These are phyloP conservation scores for Macrophya annulata DNA, from an alignment of 2,888 invertebrate species.

Conservation along the genomic window DNA sequence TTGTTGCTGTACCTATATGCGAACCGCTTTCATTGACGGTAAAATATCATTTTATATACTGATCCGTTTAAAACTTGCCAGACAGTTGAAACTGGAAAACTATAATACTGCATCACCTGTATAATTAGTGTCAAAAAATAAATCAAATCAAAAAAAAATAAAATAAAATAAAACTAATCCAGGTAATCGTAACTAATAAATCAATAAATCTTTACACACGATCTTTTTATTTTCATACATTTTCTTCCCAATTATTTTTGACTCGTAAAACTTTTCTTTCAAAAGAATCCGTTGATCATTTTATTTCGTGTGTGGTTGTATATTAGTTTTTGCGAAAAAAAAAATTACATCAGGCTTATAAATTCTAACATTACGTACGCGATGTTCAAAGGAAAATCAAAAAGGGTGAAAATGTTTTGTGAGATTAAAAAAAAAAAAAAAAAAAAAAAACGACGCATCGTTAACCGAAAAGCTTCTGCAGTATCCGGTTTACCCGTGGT, in stretches of 20 bases:
- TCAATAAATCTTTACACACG: neutral
- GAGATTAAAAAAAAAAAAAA: no score
- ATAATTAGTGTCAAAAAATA: neutral
- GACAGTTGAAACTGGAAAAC: neutral
- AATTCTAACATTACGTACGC: neutral
- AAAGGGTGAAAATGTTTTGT: neutral
- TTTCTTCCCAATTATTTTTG: no score
- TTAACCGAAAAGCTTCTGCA: conserved; percentile 16
- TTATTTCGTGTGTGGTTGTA: no score
- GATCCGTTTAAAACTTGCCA: conserved; percentile 50
- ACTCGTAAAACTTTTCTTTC: no score
- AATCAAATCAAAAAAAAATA: neutral
- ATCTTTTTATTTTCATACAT: no score
- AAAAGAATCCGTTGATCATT: no score
- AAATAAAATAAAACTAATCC: neutral
- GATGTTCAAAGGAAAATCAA: neutral
- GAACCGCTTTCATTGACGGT: conserved; percentile 37
- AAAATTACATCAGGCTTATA: conserved; percentile 2
- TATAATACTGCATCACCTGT: neutral
- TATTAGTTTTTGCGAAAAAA: neutral
- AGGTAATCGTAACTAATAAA: neutral
- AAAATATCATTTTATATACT: conserved; percentile 48
- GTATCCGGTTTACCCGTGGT: neutral
- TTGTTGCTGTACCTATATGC: conserved; percentile 38
- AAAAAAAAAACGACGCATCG: conserved; percentile 23